Conservation (phyloP, 2,888 invertebrate species). For the Abscondita cerata region DNA sequence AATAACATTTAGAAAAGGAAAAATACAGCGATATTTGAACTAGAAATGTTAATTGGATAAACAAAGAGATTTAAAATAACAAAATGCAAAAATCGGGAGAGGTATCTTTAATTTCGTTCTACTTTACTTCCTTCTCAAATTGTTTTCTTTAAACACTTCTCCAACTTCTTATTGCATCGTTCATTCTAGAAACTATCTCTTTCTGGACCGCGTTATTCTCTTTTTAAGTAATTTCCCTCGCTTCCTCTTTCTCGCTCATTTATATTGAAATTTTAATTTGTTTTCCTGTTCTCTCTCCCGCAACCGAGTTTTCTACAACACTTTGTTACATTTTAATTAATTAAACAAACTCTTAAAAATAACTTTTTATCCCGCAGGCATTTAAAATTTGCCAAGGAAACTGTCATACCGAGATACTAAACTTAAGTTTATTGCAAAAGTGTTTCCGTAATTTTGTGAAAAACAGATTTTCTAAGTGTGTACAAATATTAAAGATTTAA, state of each 20-base stretch:
- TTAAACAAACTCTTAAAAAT: constrained; percentile 48
- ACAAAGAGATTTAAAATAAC: constrained; percentile 39
- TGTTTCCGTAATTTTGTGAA: constrained; percentile 20
- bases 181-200: constrained; percentile 38
- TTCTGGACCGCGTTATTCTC: constrained; percentile 35
- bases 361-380: constrained; percentile 41
- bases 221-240: constrained; percentile 38
- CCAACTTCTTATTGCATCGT: constrained; percentile 48
- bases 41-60: constrained; percentile 45
- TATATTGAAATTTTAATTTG: constrained; percentile 49
- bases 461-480: constrained; percentile 10
- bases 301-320: constrained; percentile 42
- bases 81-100: constrained; percentile 41
- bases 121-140: constrained; percentile 47
- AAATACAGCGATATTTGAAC: constrained; percentile 19
- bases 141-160: constrained; percentile 52
- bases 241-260: constrained; percentile 42
- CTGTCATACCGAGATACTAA: constrained; percentile 27
- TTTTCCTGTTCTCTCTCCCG: constrained; percentile 43
- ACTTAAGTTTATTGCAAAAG: constrained; percentile 24
- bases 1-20: constrained; percentile 5
- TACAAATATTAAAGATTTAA: background rate
- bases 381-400: constrained; percentile 30
- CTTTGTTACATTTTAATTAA: constrained; percentile 53
- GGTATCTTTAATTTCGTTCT: constrained; percentile 46